Evolutionary conservation across 2,113 vertebrate species (phyloP).

Genomic region (Dinomys branickii): DNA sequence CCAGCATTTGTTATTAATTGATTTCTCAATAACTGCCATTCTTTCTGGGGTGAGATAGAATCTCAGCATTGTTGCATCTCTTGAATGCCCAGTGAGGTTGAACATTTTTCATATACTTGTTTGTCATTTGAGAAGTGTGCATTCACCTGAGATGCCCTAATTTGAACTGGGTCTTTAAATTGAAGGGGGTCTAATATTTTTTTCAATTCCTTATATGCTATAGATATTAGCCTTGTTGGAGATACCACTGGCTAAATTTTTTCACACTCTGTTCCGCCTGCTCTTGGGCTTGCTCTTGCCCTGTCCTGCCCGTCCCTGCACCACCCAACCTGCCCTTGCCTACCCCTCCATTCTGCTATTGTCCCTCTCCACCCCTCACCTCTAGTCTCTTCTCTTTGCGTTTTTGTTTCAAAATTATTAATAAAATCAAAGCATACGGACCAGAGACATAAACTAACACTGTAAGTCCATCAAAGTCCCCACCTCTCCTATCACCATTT

Average conservation of each 20-base stretch:
- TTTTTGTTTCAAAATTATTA: constrained; percentile 10
- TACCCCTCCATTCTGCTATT: not conserved
- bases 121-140: not conserved
- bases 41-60: not conserved
- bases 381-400: not conserved
- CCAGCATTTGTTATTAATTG: not conserved
- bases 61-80: not conserved
- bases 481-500: not conserved
- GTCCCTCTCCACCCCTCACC: not conserved
- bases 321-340: fast-evolving
- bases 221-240: not conserved
- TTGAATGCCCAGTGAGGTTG: not conserved
- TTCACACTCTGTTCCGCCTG: no score
- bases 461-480: not conserved
- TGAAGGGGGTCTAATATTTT: not conserved
- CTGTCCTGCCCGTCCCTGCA: no score
- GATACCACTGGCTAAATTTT: no score
- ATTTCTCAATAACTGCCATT: not conserved
- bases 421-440: not conserved
- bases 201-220: not conserved
- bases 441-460: constrained; percentile 10
- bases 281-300: no score
- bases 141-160: not conserved
- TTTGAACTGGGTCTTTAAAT: not conserved
- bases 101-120: not conserved